phyloP scores from a whole-genome alignment of 1,140 invertebrate genomes.

The Adoxophyes honmai region DNA sequence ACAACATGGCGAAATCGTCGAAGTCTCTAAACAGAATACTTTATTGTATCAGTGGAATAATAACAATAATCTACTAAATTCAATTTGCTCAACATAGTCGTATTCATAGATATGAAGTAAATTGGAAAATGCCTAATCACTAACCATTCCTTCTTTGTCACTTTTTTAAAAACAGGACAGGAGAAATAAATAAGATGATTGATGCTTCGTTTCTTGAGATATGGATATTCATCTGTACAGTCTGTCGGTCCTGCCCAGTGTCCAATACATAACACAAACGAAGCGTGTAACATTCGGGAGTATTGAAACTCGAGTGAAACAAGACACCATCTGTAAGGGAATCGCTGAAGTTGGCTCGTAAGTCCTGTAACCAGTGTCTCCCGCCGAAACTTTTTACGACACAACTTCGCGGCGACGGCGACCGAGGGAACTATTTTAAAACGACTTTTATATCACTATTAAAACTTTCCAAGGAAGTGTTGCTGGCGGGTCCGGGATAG shows the following conservation, averaged over 20 bases:
- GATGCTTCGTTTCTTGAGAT: background rate
- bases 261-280: background rate
- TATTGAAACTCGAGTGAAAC: background rate
- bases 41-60: background rate
- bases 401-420: slow-evolving; percentile 23
- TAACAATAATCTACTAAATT: background rate
- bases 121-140: background rate
- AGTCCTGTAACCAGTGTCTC: background rate
- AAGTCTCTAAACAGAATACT: background rate
- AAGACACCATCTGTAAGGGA: background rate
- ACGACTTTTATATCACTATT: slow-evolving; percentile 55
- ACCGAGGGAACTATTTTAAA: slow-evolving; percentile 44
- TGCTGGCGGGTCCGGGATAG: slow-evolving; percentile 24
- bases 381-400: slow-evolving; percentile 39
- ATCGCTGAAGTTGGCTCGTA: background rate
- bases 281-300: background rate
- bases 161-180: background rate
- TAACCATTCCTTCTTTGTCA: background rate
- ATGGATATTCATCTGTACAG: background rate
- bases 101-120: no score
- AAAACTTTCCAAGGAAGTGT: slow-evolving; percentile 42
- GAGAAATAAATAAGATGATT: background rate
- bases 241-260: background rate
- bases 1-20: background rate
- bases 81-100: background rate